Evolutionary conservation across 2,888 invertebrate species (phyloP).

Genomic region (Papilio elwesi): DNA sequence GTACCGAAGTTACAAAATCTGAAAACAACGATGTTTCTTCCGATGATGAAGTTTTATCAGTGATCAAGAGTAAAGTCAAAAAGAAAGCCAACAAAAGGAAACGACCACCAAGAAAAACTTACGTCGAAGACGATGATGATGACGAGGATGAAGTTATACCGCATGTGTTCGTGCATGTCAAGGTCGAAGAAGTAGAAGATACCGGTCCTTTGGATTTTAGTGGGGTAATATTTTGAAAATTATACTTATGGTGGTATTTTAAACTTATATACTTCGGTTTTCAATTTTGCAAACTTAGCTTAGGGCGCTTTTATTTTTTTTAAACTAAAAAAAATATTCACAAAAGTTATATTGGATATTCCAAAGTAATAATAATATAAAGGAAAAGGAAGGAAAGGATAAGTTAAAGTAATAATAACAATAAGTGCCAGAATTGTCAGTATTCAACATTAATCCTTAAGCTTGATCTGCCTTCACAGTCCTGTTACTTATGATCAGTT

Average conservation of each 20-base stretch:
- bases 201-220: conserved; percentile 33
- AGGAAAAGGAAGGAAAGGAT: too few relatives aligned
- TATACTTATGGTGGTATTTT: background rate
- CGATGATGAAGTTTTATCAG: conserved; percentile 37
- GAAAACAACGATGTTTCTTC: conserved; percentile 34
- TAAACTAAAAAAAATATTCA: too few relatives aligned
- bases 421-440: too few relatives aligned
- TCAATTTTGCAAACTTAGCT: background rate
- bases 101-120: conserved; percentile 31
- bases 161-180: conserved; percentile 27
- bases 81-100: conserved; percentile 36
- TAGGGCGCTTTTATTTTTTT: too few relatives aligned
- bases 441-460: too few relatives aligned
- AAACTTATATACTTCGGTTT: background rate
- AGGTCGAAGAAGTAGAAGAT: conserved; percentile 31
- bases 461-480: too few relatives aligned
- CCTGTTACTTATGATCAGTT: too few relatives aligned
- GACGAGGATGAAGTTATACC: conserved; percentile 17
- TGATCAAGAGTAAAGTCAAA: conserved; percentile 34
- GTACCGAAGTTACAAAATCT: conserved; percentile 14
- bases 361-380: too few relatives aligned
- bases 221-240: conserved; percentile 27
- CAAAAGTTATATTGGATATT: too few relatives aligned
- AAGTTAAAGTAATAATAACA: too few relatives aligned
- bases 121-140: conserved; percentile 20